Conservation (phyloP, 2,113 vertebrate species). For the Todiramphus chloris region DNA sequence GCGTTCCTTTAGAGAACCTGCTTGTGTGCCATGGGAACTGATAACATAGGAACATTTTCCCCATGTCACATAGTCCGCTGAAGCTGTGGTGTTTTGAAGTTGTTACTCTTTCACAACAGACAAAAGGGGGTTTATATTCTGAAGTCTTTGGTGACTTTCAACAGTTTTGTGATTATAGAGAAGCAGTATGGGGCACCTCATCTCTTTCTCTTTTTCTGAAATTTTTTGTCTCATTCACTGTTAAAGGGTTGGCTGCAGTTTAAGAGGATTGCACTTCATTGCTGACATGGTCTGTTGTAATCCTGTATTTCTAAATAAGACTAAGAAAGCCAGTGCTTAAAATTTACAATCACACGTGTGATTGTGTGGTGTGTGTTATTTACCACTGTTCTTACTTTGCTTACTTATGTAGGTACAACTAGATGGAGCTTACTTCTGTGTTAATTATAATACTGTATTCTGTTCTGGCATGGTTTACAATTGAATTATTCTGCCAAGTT, state of each 20-base stretch:
- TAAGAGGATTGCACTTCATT: not conserved
- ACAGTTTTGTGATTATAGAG: not conserved
- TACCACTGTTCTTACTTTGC: not conserved
- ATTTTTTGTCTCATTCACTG: not conserved
- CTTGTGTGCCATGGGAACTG: not conserved
- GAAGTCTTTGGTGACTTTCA: not conserved
- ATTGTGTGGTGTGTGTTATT: not conserved
- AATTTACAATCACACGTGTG: not conserved
- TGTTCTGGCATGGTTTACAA: not conserved
- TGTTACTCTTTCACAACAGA: not conserved
- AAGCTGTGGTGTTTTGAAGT: not conserved
- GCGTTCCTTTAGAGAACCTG: not conserved
- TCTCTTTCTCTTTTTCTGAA: not conserved
- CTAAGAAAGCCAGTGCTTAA: not conserved
- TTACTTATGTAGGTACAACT: not conserved
- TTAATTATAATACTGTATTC: not conserved
- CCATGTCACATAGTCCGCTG: not conserved
- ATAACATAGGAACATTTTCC: not conserved
- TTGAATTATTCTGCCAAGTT: not conserved
- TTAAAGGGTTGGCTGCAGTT: not conserved
- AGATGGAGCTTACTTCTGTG: not conserved
- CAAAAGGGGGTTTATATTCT: not conserved
- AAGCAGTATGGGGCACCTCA: not conserved
- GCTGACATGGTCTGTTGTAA: not conserved
- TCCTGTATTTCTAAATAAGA: not conserved